A percentile compares a stretch with the other conserved stretches of the same genome.
Conservation (phyloP, 2,113 vertebrate genomes). For the Hassar affinis region DNA sequence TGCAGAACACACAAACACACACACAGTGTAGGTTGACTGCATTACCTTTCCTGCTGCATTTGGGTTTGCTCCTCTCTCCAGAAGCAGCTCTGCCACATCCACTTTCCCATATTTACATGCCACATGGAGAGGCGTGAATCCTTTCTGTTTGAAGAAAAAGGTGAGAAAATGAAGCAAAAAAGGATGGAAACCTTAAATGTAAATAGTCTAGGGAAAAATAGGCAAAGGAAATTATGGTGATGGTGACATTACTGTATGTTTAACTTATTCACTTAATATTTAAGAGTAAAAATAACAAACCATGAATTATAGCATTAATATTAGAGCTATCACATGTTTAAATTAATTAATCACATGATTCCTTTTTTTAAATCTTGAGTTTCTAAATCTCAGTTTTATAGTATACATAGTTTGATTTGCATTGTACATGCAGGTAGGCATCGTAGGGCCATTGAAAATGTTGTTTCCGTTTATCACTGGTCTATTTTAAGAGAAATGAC, state of each 20-base stretch:
- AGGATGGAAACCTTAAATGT: too few species aligned
- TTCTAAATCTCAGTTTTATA: too few species aligned
- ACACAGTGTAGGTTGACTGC: conserved; percentile 32
- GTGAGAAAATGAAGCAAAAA: not conserved
- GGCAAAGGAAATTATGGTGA: not conserved
- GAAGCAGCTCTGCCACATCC: conserved; percentile 83
- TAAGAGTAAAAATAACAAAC: not conserved
- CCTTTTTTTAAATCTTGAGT: too few species aligned
- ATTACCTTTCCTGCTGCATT: conserved; percentile 90
- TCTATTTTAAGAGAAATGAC: too few species aligned
- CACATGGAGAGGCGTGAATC: conserved; percentile 96
- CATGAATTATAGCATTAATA: not conserved
- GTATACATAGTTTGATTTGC: too few species aligned
- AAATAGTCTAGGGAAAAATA: not conserved
- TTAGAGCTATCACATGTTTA: too few species aligned
- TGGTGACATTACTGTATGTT: not conserved
- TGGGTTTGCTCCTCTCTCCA: conserved; percentile 83
- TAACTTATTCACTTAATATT: not conserved
- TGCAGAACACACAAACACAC: conserved; percentile 4
- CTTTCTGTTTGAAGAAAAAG: conserved; percentile 82
- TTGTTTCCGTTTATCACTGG: too few species aligned
- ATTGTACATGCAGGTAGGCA: too few species aligned
- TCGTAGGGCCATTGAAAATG: too few species aligned
- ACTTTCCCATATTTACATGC: conserved; percentile 94
- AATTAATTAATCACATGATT: too few species aligned